Evolutionary conservation across 2,113 vertebrate species (phyloP).

Genomic region (Chitala chitala): DNA sequence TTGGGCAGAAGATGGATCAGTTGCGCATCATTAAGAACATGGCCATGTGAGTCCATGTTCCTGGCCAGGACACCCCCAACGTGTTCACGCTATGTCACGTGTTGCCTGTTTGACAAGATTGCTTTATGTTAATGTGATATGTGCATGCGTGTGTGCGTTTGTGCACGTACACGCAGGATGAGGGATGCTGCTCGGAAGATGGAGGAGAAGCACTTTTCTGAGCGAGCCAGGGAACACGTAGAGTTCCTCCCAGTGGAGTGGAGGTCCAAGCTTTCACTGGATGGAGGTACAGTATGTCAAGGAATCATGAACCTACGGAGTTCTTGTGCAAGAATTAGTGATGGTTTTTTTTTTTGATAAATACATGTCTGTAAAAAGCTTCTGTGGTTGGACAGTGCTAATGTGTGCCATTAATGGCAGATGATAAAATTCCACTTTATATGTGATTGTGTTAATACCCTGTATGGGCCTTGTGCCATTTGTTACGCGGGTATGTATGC

Average conservation of each 20-base stretch:
- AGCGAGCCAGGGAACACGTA: slow-evolving; percentile 78
- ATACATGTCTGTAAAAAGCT: too few species aligned
- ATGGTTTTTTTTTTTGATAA: too few species aligned
- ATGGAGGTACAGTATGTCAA: slow-evolving; percentile 95
- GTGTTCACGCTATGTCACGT: neutral
- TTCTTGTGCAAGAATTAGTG: too few species aligned
- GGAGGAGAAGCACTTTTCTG: slow-evolving; percentile 91
- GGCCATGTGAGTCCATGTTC: slow-evolving; percentile 78
- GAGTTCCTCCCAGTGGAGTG: slow-evolving; percentile 97
- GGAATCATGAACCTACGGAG: too few species aligned
- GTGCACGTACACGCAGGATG: slow-evolving; percentile 66
- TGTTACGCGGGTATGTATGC: neutral
- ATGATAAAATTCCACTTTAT: too few species aligned
- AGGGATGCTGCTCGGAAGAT: slow-evolving; percentile 89
- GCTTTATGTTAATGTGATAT: too few species aligned
- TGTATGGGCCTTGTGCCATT: neutral
- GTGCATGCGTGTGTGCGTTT: slow-evolving; percentile 14
- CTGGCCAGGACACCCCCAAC: neutral
- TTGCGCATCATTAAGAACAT: slow-evolving; percentile 98
- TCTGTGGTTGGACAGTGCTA: too few species aligned
- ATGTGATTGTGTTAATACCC: neutral
- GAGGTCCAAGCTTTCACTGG: slow-evolving; percentile 89
- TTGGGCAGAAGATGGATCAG: slow-evolving; percentile 99
- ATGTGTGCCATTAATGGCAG: too few species aligned
- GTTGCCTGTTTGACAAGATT: too few species aligned